These are phyloP conservation scores for Crossaster papposus DNA, from an alignment of 53 echinoderm and acorn worm genomes.

Conservation along the genomic window DNA sequence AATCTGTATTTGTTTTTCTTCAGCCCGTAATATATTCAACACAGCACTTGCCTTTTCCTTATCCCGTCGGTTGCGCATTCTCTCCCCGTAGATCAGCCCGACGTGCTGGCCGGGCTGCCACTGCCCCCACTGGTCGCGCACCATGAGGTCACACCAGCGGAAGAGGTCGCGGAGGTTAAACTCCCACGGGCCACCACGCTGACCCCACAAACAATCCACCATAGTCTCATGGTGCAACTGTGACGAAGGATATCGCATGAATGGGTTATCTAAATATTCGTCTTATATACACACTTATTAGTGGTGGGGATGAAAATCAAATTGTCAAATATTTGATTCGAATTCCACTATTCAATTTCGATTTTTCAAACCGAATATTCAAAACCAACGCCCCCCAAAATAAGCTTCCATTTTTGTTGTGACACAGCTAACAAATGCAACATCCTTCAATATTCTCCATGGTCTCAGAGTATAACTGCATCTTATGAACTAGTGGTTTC, in stretches of 20 bases:
- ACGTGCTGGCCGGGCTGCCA: slow-evolving; percentile 94
- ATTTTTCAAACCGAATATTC: too few relatives aligned
- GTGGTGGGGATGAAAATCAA: too few relatives aligned
- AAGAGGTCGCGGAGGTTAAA: slow-evolving; percentile 98
- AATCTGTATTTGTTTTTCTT: too few relatives aligned
- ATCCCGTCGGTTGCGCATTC: slow-evolving; percentile 80
- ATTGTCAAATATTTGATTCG: too few relatives aligned
- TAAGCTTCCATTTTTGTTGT: too few relatives aligned
- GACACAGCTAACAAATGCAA: too few relatives aligned
- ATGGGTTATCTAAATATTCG: neutral
- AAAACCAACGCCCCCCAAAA: too few relatives aligned
- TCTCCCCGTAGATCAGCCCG: slow-evolving; percentile 82
- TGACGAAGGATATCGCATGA: neutral
- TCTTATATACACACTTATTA: neutral
- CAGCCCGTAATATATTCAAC: too few relatives aligned
- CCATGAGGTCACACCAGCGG: slow-evolving; percentile 99
- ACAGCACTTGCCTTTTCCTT: slow-evolving; percentile 72
- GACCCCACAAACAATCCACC: slow-evolving; percentile 85
- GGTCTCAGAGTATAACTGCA: too few relatives aligned
- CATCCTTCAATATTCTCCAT: too few relatives aligned
- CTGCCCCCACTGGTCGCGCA: slow-evolving; percentile 69
- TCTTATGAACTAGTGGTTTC: too few relatives aligned
- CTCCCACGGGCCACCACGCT: slow-evolving; percentile 99
- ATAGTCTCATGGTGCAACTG: slow-evolving; percentile 84
- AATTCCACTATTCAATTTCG: too few relatives aligned